Conservation (phyloP, 2,888 invertebrate genomes). For the Pycnomerus fuliginosus region DNA sequence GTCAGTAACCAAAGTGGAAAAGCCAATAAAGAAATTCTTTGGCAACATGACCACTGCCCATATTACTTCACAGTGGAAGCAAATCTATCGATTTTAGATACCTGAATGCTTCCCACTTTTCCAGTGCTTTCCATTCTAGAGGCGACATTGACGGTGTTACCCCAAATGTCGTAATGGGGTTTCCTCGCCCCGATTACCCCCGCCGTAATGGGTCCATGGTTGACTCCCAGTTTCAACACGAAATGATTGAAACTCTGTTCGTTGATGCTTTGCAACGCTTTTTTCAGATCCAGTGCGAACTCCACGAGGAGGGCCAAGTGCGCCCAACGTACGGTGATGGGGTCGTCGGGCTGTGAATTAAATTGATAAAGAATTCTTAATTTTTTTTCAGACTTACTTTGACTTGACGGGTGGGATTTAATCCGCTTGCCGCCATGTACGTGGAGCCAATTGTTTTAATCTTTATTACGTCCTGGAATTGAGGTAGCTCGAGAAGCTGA, state of each 20-base stretch:
- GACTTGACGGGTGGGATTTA: constrained; percentile 70
- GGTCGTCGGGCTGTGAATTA: constrained; percentile 64
- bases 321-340: constrained; percentile 75
- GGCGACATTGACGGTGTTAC: constrained; percentile 95
- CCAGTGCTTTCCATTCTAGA: constrained; percentile 98
- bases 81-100: no score
- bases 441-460: constrained; percentile 94
- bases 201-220: constrained; percentile 93
- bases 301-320: constrained; percentile 84
- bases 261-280: constrained; percentile 87
- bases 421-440: constrained; percentile 93
- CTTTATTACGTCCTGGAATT: constrained; percentile 89
- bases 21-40: no score
- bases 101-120: constrained; percentile 92
- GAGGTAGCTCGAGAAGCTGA: constrained; percentile 78
- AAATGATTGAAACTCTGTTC: constrained; percentile 96
- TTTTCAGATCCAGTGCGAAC: constrained; percentile 86
- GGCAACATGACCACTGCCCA: no score
- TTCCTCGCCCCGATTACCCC: constrained; percentile 94
- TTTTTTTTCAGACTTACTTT: constrained; percentile 50
- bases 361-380: background rate
- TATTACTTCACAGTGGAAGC: no score
- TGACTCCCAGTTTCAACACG: constrained; percentile 89
- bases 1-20: no score
- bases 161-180: constrained; percentile 97